Percentiles rank a stretch among this genome's conserved stretches.
Evolutionary conservation across 2,113 vertebrate genomes (phyloP).

Genomic region (Lophotis ruficrista): DNA sequence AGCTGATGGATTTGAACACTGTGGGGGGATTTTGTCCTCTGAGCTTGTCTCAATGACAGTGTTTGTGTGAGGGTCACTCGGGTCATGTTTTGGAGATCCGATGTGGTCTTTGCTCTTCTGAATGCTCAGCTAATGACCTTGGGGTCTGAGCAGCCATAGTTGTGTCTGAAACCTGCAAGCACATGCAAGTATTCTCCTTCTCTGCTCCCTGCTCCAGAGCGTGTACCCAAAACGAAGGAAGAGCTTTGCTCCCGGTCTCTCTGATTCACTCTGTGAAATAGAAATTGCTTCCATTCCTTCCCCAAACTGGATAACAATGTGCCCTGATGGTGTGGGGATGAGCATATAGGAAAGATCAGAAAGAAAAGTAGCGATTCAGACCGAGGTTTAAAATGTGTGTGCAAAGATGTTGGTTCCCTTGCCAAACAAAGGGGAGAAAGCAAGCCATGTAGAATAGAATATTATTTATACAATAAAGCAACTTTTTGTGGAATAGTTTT

Average conservation of each 20-base stretch:
- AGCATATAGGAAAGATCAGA: neutral
- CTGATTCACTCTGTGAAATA: neutral
- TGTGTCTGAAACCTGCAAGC: accelerated
- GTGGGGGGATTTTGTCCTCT: neutral
- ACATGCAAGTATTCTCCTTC: neutral
- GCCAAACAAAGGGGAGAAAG: neutral
- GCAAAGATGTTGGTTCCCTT: neutral
- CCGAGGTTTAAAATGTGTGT: neutral
- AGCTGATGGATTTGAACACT: neutral
- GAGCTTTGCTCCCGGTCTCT: neutral
- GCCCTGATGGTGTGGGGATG: neutral
- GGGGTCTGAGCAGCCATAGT: neutral
- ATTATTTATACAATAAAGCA: neutral
- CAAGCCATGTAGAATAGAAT: neutral
- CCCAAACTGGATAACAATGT: neutral
- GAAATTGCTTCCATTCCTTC: neutral
- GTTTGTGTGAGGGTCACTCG: neutral
- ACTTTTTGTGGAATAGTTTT: neutral
- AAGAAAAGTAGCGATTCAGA: neutral
- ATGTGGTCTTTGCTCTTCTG: neutral
- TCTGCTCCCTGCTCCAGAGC: neutral
- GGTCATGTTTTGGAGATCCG: neutral
- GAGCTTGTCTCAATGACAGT: neutral
- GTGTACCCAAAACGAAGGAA: neutral
- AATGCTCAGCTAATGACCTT: neutral